Evolutionary conservation across 1,140 invertebrate species (phyloP).

Genomic region (Diachasma alloeum): DNA sequence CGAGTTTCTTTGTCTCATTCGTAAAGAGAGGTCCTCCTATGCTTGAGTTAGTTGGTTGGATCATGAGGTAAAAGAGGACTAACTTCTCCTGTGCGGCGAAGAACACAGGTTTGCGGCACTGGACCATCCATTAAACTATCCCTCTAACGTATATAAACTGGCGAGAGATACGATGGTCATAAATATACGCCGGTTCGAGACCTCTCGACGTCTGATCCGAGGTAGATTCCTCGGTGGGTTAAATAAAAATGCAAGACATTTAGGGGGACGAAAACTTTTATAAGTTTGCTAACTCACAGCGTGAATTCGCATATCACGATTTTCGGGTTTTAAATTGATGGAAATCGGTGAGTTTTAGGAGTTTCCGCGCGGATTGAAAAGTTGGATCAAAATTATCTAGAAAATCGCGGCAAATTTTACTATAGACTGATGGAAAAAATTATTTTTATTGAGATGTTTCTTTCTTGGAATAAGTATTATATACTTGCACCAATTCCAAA

Average conservation of each 20-base stretch:
- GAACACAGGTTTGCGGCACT: conserved; percentile 59
- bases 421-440: no score
- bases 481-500: no score
- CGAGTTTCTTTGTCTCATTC: neutral
- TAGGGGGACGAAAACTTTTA: neutral
- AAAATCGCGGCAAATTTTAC: no score
- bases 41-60: neutral
- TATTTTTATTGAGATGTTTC: no score
- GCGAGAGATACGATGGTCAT: conserved; percentile 58
- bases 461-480: no score
- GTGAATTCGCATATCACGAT: neutral
- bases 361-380: no score
- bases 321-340: neutral
- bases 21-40: neutral
- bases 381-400: no score
- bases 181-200: conserved; percentile 56
- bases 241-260: conserved; percentile 18
- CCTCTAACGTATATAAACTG: conserved; percentile 13
- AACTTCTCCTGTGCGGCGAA: conserved; percentile 25
- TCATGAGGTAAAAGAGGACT: conserved; percentile 24
- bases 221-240: conserved; percentile 48
- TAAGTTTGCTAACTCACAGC: neutral
- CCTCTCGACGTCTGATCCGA: conserved; percentile 54
- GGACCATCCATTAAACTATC: conserved; percentile 59
- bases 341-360: no score